Conservation (phyloP, 2,113 vertebrate species). For the Tragulus kanchil region DNA sequence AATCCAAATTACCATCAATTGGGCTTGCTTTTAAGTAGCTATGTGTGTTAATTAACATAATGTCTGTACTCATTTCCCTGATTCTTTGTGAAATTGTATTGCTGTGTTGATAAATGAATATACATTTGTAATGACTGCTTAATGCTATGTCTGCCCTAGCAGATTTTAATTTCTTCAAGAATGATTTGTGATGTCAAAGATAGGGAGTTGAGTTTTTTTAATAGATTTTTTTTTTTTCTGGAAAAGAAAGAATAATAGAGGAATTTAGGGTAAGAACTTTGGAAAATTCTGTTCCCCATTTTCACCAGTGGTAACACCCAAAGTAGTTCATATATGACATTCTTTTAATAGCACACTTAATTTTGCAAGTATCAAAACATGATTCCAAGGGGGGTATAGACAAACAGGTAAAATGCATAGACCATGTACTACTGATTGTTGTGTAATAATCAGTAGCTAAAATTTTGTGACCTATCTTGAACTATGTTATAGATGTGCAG, state of each 20-base stretch:
- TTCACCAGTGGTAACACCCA: not conserved
- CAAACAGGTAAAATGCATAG: not conserved
- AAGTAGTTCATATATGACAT: not conserved
- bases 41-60: not conserved
- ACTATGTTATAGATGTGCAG: not conserved
- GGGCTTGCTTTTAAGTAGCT: not conserved
- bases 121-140: not conserved
- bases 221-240: not conserved
- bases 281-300: not conserved
- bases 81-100: not conserved
- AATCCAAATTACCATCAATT: not conserved
- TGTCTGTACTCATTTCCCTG: not conserved
- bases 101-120: not conserved
- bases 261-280: not conserved
- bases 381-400: not conserved
- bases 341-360: not conserved
- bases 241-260: not conserved
- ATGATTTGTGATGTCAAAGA: not conserved
- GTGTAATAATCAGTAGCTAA: not conserved
- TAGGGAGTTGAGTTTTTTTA: not conserved
- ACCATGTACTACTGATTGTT: not conserved
- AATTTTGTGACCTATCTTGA: not conserved
- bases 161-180: conserved; percentile 28
- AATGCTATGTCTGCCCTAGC: not conserved
- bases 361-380: not conserved